Evolutionary conservation across 1,140 invertebrate species (phyloP), one percentile per base, ranked within the genome.

Genomic region (Atta texana): DNA sequence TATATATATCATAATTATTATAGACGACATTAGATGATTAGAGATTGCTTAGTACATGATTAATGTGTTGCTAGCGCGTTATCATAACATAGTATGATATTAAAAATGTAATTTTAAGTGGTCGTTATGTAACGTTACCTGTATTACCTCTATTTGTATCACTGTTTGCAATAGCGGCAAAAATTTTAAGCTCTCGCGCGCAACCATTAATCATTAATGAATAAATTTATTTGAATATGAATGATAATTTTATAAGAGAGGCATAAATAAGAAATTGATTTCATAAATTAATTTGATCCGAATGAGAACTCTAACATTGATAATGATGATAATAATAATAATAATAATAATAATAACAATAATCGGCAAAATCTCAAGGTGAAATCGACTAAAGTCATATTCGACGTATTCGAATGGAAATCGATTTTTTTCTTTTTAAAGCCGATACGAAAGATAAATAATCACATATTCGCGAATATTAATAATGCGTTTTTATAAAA

Each of bases 41-140:
- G 24, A n/a, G 18, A 49, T 57, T 72, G 55, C 57, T 61, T 34
- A 21, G 3, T 55, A 21, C 44, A 44, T 76, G 74, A 18, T 57
- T 57, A 57, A 6, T 16, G 34, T 49, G 21, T 49, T 68, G 39
- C 75, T 31, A 63, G 14, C 57, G 49, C 14, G 21, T 39, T 84
- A 31, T 51, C 68, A 6, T 63, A 84, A 75, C n/a, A 6, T 34
- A 71, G 12, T 71, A 44, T 12, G 14, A 51, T 51, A 34, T 59
- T 61, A 74, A n/a, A 49, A 51, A 49, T 84, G 44, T 84, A 74
- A 24, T 18, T 74, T 51, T 74, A 24, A 12, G 14, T 84, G 39
- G 39, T 74, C 69, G 2, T 51, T 51, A 34, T 2, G 10, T 18
- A 31, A 59, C 44, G 55, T 39, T 34, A 59, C 55, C 6, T n/a